Percentiles rank a stretch among this genome's conserved stretches.
phyloP scores from a whole-genome alignment of 2,888 invertebrate genomes.

The Heliconius hortense region DNA sequence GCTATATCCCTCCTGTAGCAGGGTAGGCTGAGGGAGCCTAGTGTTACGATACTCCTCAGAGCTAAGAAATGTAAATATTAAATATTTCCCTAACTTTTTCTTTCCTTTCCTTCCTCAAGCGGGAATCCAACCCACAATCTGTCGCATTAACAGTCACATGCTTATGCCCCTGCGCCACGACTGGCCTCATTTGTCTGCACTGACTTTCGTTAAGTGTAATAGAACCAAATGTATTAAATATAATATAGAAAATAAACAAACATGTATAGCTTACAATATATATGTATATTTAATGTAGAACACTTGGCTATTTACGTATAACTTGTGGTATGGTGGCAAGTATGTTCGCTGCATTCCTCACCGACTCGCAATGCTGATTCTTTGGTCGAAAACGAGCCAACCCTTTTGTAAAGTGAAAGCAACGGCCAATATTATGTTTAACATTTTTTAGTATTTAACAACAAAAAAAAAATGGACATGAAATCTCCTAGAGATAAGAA shows the following conservation, averaged over 20 bases:
- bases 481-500: not conserved
- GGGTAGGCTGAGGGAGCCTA: too few relatives aligned
- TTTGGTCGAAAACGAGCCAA: slow-evolving; percentile 1
- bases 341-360: slow-evolving; percentile 6
- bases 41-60: too few relatives aligned
- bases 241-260: not conserved
- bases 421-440: not conserved
- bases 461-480: not conserved
- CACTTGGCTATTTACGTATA: not conserved
- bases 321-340: not conserved
- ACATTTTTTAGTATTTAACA: not conserved
- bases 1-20: too few relatives aligned
- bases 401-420: not conserved
- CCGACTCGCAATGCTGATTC: not conserved
- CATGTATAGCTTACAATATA: not conserved
- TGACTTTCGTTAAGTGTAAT: too few relatives aligned
- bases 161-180: too few relatives aligned
- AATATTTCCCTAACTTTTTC: too few relatives aligned
- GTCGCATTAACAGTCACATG: too few relatives aligned
- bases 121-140: too few relatives aligned
- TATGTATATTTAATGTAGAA: not conserved
- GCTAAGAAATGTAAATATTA: too few relatives aligned
- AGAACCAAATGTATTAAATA: too few relatives aligned
- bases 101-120: too few relatives aligned
- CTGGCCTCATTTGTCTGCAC: too few relatives aligned